Evolutionary conservation across 1,140 invertebrate genomes (phyloP).

Genomic region (Drosophila elegans): DNA sequence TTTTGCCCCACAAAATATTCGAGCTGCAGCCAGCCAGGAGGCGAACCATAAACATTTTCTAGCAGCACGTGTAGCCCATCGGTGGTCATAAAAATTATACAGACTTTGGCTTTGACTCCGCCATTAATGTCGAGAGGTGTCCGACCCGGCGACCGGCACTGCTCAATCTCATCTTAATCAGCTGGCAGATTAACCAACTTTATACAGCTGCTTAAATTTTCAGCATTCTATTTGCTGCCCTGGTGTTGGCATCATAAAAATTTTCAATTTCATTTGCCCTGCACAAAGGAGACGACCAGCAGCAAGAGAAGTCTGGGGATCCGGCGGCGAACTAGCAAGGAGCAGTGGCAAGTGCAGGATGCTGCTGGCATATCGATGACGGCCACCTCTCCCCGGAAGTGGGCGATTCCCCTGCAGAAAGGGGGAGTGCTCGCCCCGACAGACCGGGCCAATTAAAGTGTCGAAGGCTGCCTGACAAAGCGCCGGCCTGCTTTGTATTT

Average conservation of each 20-base stretch:
- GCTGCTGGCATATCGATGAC: constrained; percentile 71
- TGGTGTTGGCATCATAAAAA: constrained; percentile 74
- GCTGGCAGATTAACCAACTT: constrained; percentile 72
- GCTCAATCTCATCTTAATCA: constrained; percentile 66
- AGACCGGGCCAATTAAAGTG: constrained; percentile 78
- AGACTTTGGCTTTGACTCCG: constrained; percentile 43
- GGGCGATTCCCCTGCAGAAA: constrained; percentile 1
- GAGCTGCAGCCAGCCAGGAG: constrained; percentile 54
- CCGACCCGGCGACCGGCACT: constrained; percentile 1
- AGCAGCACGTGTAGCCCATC: constrained; percentile 53
- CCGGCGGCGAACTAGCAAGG: neutral
- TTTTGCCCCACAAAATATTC: constrained; percentile 62
- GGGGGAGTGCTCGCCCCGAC: constrained; percentile 16
- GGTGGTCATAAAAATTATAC: constrained; percentile 72
- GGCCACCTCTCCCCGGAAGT: constrained; percentile 24
- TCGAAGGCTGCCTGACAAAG: constrained; percentile 73
- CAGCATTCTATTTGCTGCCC: constrained; percentile 47
- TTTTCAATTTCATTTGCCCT: constrained; percentile 80
- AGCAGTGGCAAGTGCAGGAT: constrained; percentile 47
- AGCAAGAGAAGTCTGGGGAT: neutral
- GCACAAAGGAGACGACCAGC: constrained; percentile 47
- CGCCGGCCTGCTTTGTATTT: constrained; percentile 76
- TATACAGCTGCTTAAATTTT: constrained; percentile 77
- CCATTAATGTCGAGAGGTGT: constrained; percentile 60
- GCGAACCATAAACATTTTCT: constrained; percentile 53